These are phyloP conservation scores for Helicoverpa assulta DNA, from an alignment of 2,888 invertebrate genomes.

Conservation along the genomic window DNA sequence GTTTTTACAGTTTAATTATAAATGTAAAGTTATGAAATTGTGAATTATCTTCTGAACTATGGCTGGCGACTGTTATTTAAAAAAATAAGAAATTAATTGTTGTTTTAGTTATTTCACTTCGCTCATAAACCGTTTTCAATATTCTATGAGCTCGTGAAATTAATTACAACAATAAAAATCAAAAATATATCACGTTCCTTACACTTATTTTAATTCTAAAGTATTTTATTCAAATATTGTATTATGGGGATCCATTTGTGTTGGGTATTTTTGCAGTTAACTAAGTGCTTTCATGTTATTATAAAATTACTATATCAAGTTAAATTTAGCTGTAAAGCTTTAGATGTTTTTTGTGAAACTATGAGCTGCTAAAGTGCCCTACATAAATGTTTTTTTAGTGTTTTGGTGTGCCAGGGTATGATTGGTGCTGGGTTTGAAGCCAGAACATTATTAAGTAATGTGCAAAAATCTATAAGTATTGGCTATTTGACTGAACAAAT, in stretches of 20 bases:
- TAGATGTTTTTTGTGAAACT: conserved; percentile 41
- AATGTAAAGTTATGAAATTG: background rate
- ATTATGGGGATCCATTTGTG: conserved; percentile 47
- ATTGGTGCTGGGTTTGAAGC: conserved; percentile 75
- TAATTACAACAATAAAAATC: conserved; percentile 32
- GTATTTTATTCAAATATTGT: conserved; percentile 49
- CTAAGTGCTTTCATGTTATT: conserved; percentile 41
- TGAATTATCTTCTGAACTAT: conserved; percentile 48
- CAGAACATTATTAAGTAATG: conserved; percentile 39
- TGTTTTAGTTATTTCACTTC: conserved; percentile 35
- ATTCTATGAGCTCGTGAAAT: conserved; percentile 9
- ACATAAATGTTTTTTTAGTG: conserved; percentile 32
- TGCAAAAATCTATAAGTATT: conserved; percentile 45
- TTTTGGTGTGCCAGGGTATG: conserved; percentile 75
- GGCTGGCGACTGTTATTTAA: conserved; percentile 27
- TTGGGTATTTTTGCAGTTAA: conserved; percentile 29
- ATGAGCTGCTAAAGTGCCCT: conserved; percentile 30
- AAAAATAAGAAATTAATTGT: conserved; percentile 6
- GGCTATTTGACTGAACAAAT: conserved; percentile 58
- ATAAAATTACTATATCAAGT: conserved; percentile 19
- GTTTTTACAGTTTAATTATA: background rate
- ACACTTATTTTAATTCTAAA: conserved; percentile 34
- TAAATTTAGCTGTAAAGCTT: conserved; percentile 47
- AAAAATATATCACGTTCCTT: conserved; percentile 33
- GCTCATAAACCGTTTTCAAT: background rate